Base-by-base conservation (phyloP, 2,113 vertebrate genomes). In the Nansenia antarctica region DNA sequence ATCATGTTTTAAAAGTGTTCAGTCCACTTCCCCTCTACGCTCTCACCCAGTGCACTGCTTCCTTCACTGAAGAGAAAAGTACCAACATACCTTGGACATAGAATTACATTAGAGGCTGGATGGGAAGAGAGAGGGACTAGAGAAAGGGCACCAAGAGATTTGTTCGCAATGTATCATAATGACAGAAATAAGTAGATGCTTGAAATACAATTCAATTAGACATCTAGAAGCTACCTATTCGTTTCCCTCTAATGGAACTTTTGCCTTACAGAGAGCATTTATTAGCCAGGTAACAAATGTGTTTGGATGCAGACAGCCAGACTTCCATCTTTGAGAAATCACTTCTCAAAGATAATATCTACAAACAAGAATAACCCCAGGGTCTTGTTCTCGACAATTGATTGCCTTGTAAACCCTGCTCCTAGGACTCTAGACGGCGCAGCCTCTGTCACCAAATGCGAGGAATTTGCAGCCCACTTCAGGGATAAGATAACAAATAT, bases 221-320 rank as follows among this genome's bases (percentile, higher is more conserved):
- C 35, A 37, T 37, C 5, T 5, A 37, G 11, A 37, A 37, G 11
- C n/a, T n/a, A n/a, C n/a, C n/a, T 37, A 37, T 37, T 37, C 11
- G 35, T 37, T 37, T 37, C 11, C 80, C 62, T 57, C 11, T 70
- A 34, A 65, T 69, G 66, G 75, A 37, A 26, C 32, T 8, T 73
- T 76, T 67, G 47, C 60, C 83, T 73, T 14, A 67, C n/a, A 27
- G 34, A 15, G 32, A 70, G 64, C 65, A 45, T 80, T 80, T 80
- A 78, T 81, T 70, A 27, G 61, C 30, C 60, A 27, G 37, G 53
- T 37, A 68, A 62, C 59, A 74, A 76, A 77, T 59, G 66, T 54
- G 58, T 53, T 70, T 20, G 31, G 18, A 73, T 58, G 47, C 27
- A 37, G 55, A 30, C 42, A 66, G 45, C 24, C 34, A 5, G 27